Base-by-base conservation (phyloP, 1,140 invertebrate genomes). In the Pseudomyrmex sp. region DNA sequence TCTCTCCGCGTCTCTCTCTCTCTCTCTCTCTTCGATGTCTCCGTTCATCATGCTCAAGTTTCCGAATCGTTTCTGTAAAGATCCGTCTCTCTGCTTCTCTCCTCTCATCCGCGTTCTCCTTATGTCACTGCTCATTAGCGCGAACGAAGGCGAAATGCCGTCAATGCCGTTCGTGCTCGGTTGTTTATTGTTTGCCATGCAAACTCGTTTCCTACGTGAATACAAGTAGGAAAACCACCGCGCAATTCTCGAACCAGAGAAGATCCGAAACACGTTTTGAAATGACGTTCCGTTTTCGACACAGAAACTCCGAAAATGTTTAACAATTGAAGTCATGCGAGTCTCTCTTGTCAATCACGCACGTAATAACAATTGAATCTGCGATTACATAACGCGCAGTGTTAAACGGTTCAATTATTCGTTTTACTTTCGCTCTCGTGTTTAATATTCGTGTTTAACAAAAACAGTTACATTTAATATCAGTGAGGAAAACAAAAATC, bases 101-200 rank as follows among this genome's bases (percentile, higher is more conserved):
- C 48, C 50, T 20, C 56, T 26, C 44, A 20, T 44, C 20, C 9
- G n/a, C 8, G 15, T 68, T 69, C n/a, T 56, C 72, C 46, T 82
- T 66, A 80, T 44, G 54, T 72, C 44, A 23, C 52, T 72, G 65
- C 76, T 79, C 76, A 80, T 80, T 80, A 80, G 48, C 61, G 74
- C 61, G 61, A 54, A 26, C 66, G 76, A 80, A 35, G 66, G 66
- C 59, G 76, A 80, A 80, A 80, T 26, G 26, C 65, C 26, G 35
- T 35, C 35, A 35, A 35, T 35, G 35, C 5, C 76, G 76, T 59
- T 54, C 66, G 59, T 80, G 54, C 76, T 58, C 54, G 65, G n/a
- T 56, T 72, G 76, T 80, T 80, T 80, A 80, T 80, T 70, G 66
- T 59, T 80, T 56, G 54, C 20, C 54, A 56, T 70, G 44, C 76